Percentiles rank a stretch among this genome's conserved stretches.
Conservation (phyloP, 2,888 invertebrate species). For the Cremastinae sp. region DNA sequence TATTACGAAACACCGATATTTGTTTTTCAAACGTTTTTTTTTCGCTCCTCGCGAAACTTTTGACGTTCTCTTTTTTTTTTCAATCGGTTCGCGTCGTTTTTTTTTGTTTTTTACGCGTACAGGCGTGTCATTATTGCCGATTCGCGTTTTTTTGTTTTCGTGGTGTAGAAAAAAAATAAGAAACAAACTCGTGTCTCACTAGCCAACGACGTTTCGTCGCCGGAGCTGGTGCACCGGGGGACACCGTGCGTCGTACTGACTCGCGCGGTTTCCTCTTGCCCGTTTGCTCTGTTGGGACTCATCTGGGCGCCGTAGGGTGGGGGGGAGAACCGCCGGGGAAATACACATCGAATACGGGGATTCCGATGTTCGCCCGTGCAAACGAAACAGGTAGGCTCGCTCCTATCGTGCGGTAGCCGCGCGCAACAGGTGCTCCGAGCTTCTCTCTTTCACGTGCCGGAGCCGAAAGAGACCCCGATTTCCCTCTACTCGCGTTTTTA, state of each 20-base stretch:
- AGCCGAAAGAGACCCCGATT: conserved; percentile 10
- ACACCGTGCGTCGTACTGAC: conserved; percentile 71
- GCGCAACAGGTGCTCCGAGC: conserved; percentile 77
- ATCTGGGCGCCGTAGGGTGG: conserved; percentile 1
- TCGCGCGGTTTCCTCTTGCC: conserved; percentile 26
- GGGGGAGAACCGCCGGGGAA: not conserved
- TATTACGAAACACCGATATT: no score
- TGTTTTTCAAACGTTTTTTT: no score
- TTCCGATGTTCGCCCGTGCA: conserved; percentile 58
- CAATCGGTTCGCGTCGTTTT: not conserved
- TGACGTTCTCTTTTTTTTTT: not conserved
- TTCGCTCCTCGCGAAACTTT: no score
- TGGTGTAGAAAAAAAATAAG: conserved; percentile 1
- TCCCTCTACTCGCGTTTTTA: not conserved
- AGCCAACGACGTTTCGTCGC: conserved; percentile 49
- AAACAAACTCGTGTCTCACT: conserved; percentile 30
- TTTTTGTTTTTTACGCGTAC: no score
- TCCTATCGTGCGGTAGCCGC: conserved; percentile 12
- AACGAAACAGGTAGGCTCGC: conserved; percentile 75
- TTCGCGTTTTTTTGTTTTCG: not conserved
- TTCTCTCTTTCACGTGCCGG: conserved; percentile 23
- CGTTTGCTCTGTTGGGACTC: not conserved
- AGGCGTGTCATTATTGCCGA: not conserved
- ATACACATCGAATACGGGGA: conserved; percentile 54
- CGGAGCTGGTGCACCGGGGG: conserved; percentile 62